These are phyloP conservation scores for Saccostrea echinata DNA, from an alignment of 1,140 invertebrate species.

Conservation along the genomic window DNA sequence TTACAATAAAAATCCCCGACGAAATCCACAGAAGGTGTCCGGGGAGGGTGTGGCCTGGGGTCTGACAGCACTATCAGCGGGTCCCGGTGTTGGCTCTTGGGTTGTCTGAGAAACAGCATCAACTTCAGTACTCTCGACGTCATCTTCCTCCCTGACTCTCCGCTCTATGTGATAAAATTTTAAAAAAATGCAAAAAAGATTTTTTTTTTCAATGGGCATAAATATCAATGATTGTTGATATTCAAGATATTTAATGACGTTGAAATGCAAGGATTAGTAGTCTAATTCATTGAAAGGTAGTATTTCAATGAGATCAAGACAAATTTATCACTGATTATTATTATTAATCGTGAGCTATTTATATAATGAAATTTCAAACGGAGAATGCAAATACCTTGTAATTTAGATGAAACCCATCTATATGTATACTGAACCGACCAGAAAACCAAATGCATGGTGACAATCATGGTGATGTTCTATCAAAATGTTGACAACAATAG, in stretches of 20 bases:
- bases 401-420: background rate
- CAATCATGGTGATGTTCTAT: background rate
- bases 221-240: too few species aligned
- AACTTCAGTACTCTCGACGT: background rate
- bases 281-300: too few species aligned
- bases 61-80: background rate
- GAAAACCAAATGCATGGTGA: background rate
- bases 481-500: background rate
- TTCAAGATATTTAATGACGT: too few species aligned
- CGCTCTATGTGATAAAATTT: background rate
- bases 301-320: too few species aligned
- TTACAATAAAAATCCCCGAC: background rate
- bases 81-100: background rate
- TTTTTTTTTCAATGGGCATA: too few species aligned
- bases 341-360: too few species aligned
- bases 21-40: background rate
- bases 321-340: too few species aligned
- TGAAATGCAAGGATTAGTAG: too few species aligned
- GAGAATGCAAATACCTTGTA: background rate
- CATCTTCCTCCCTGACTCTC: background rate
- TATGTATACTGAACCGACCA: background rate
- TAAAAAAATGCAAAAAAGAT: background rate
- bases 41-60: background rate
- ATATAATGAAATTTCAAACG: too few species aligned
- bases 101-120: too few species aligned